These are phyloP conservation scores for Coelopa frigida DNA, from an alignment of 1,140 invertebrate species.

Conservation along the genomic window DNA sequence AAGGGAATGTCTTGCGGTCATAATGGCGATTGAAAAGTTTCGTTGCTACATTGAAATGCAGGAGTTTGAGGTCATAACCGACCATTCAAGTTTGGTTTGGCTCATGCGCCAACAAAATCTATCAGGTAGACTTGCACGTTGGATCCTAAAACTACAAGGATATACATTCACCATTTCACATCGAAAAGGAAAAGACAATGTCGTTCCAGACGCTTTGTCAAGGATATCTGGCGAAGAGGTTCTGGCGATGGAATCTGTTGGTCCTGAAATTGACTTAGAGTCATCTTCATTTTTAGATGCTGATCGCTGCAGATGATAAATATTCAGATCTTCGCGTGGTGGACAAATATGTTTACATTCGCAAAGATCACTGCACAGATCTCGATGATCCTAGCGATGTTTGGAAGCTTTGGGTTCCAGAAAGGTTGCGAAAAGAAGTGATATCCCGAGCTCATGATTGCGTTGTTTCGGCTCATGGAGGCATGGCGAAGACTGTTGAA, in stretches of 20 bases:
- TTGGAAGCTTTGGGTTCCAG: conserved; percentile 14
- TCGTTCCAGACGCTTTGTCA: conserved; percentile 19
- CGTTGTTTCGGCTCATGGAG: conserved; percentile 6
- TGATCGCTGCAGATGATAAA: too few relatives aligned
- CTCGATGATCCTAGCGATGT: too few relatives aligned
- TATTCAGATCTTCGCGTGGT: too few relatives aligned
- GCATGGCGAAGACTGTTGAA: conserved; percentile 14
- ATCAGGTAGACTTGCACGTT: conserved; percentile 24
- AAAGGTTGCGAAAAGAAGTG: background rate
- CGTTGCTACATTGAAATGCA: conserved; percentile 39
- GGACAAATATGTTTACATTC: too few relatives aligned
- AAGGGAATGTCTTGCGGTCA: conserved; percentile 43
- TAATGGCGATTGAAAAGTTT: conserved; percentile 43
- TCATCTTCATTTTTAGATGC: too few relatives aligned
- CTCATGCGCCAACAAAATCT: conserved; percentile 38
- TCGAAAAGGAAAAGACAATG: conserved; percentile 26
- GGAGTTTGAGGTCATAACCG: conserved; percentile 38
- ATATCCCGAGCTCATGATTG: conserved; percentile 7
- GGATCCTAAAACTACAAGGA: conserved; percentile 23
- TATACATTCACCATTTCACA: conserved; percentile 34
- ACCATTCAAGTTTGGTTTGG: conserved; percentile 23
- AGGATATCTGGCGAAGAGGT: conserved; percentile 2
- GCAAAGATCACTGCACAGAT: too few relatives aligned
- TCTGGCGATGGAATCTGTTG: background rate
- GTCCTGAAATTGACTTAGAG: too few relatives aligned